Evolutionary conservation across 1,140 invertebrate genomes (phyloP), one percentile per base, ranked within the genome.

Genomic region (Ips typographus): DNA sequence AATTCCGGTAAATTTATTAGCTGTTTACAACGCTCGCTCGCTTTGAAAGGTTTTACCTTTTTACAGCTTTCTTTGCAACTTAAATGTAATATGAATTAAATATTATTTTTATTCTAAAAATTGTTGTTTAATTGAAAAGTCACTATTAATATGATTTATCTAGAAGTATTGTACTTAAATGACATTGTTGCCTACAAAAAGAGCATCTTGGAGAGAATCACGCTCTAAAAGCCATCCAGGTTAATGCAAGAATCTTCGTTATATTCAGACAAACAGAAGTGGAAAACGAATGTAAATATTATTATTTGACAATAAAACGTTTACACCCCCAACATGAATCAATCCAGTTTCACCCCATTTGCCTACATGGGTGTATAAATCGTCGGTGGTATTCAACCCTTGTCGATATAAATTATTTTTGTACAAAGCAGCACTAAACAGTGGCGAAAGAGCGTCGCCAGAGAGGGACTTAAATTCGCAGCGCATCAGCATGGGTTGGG

Each of bases 1-100:
- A 74, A 76, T 76, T 76, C 59, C 70, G 67, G 72, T 57, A 70
- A 72, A 71, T 72, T 62, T 73, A 75, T 73, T 73, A 71, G 61
- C 68, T 62, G 60, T 66, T 70, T 66, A 62, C 60, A 62, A 62
- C 60, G 44, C 5, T 49, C 7, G 44, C 6, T 49, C 44, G n/a
- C 38, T 8, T 38, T 51, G 40, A 51, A 62, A 7, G 39, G 39
- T 49, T 49, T 62, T 62, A 62, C n/a, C 43, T 62, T 62, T 62
- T 40, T 47, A 62, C 22, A 22, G 22, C 22, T 22, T 22, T 22
- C 22, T 22, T 22, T 22, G 22, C 22, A 22, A 22, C 22, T 22
- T 22, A 22, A 22, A 22, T 22, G 22, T 22, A 22, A 22, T 22
- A 22, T 22, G 22, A 22, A 22, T 22, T 22, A 22, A 22, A 22